Conservation (phyloP, 2,888 invertebrate species). For the Acronicta leporina region DNA sequence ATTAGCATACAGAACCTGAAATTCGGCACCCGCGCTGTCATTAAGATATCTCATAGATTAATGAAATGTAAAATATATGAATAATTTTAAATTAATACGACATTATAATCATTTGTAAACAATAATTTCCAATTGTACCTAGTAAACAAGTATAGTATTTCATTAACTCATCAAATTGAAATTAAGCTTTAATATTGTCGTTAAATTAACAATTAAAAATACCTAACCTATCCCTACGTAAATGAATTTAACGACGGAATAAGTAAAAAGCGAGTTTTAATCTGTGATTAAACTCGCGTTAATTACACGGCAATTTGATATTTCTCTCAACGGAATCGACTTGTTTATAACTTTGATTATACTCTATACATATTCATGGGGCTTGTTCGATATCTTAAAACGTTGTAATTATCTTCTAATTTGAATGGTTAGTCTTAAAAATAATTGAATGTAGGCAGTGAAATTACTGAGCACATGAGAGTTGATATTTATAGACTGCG, state of each 20-base stretch:
- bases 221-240: slow-evolving; percentile 1
- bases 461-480: no score
- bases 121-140: no score
- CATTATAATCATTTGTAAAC: no score
- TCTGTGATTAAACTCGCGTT: slow-evolving; percentile 24
- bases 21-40: no score
- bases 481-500: no score
- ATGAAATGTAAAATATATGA: no score
- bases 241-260: slow-evolving; percentile 26
- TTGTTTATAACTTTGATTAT: slow-evolving; percentile 52
- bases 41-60: no score
- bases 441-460: slow-evolving; percentile 4
- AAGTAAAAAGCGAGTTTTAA: slow-evolving; percentile 21
- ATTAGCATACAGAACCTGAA: no score
- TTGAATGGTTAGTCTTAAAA: slow-evolving; percentile 33
- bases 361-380: slow-evolving; percentile 58
- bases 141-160: background rate
- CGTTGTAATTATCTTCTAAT: slow-evolving; percentile 39
- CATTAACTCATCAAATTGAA: background rate
- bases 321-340: slow-evolving; percentile 44
- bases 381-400: slow-evolving; percentile 47
- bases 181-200: background rate
- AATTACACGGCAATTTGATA: slow-evolving; percentile 37
- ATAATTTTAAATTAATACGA: no score
- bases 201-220: slow-evolving; percentile 5